Conservation (phyloP, 2,113 vertebrate genomes). For the Chascanopsetta lugubris region DNA sequence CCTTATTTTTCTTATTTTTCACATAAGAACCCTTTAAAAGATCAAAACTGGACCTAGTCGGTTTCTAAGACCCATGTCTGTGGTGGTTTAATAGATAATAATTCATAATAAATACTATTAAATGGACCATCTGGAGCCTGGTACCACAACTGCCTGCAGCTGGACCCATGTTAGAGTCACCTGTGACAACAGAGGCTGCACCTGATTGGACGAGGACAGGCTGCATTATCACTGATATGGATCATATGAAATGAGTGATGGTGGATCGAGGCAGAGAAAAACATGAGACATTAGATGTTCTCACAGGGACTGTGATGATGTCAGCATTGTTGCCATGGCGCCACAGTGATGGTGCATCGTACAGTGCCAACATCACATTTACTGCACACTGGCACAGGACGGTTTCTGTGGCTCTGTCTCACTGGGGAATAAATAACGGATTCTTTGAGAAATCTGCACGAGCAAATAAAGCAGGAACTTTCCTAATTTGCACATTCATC, state of each 20-base stretch:
- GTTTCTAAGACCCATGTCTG: too few species aligned
- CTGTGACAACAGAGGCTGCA: slow-evolving; percentile 20
- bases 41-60: background rate
- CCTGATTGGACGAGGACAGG: background rate
- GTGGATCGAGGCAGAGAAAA: background rate
- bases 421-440: slow-evolving; percentile 39
- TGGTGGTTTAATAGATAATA: too few species aligned
- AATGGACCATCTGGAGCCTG: slow-evolving; percentile 26
- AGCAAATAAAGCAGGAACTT: slow-evolving; percentile 64
- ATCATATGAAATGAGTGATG: background rate
- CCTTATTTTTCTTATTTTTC: too few species aligned
- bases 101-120: too few species aligned
- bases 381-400: slow-evolving; percentile 6
- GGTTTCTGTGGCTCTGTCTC: slow-evolving; percentile 42
- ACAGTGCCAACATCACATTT: slow-evolving; percentile 1
- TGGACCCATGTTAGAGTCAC: slow-evolving; percentile 40
- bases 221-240: background rate
- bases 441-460: slow-evolving; percentile 44
- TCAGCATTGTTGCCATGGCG: slow-evolving; percentile 2
- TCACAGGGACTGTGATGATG: background rate
- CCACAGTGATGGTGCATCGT: background rate
- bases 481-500: slow-evolving; percentile 65
- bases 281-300: background rate
- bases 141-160: slow-evolving; percentile 29
- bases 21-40: background rate